phyloP scores from a whole-genome alignment of 2,113 vertebrate genomes.

The Willisornis vidua region DNA sequence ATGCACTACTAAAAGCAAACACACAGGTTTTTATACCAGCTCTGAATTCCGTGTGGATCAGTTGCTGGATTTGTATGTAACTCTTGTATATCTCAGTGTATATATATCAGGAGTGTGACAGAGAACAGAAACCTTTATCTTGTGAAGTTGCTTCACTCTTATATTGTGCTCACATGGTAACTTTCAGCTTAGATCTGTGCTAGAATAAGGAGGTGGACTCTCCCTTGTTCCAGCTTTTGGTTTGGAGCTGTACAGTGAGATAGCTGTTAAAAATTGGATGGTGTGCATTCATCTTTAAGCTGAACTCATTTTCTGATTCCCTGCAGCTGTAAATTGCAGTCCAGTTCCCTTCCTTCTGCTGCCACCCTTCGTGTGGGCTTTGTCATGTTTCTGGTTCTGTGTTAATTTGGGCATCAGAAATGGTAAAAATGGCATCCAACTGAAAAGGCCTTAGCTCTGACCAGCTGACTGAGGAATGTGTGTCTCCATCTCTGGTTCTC shows the following conservation, averaged over 20 bases:
- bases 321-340: background rate
- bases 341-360: background rate
- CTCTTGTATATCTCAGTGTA: background rate
- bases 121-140: background rate
- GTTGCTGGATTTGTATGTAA: background rate
- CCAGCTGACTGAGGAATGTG: background rate
- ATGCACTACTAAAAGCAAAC: background rate
- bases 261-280: background rate
- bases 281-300: background rate
- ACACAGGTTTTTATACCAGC: background rate
- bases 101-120: background rate
- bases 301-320: background rate
- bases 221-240: background rate
- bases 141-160: background rate
- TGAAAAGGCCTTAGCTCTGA: background rate
- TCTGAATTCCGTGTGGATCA: background rate
- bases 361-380: background rate
- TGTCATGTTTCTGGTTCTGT: background rate
- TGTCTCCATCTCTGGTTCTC: background rate
- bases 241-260: background rate
- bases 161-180: background rate
- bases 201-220: background rate
- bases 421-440: accelerated
- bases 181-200: background rate
- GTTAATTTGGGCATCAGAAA: background rate